Evolutionary conservation across 2,113 vertebrate genomes (phyloP).

Genomic region (Hystrix cristata): DNA sequence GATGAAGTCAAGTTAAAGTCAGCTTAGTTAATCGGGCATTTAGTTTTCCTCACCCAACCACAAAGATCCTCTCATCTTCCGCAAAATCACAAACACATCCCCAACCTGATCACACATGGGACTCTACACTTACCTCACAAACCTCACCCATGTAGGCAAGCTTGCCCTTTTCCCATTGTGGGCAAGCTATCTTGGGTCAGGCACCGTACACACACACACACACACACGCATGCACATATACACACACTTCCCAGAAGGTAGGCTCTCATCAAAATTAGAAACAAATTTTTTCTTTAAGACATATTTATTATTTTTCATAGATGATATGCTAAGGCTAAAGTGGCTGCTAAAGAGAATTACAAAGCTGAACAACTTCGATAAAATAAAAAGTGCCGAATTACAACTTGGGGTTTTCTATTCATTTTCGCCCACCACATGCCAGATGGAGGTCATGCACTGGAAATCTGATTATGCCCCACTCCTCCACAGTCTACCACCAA

Average conservation of each 20-base stretch:
- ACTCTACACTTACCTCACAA: neutral
- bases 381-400: neutral
- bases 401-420: neutral
- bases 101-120: no score
- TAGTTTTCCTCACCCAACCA: constrained; percentile 6
- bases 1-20: neutral
- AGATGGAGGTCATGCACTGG: neutral
- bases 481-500: neutral
- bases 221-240: no score
- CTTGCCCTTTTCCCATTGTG: neutral
- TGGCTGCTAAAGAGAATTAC: neutral
- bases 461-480: neutral
- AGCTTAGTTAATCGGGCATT: neutral
- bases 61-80: neutral
- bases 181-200: neutral
- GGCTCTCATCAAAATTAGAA: neutral
- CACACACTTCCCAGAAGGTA: neutral
- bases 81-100: neutral
- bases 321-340: neutral
- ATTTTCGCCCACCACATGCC: neutral
- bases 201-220: neutral
- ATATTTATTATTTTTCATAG: neutral
- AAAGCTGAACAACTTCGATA: neutral
- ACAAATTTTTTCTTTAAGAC: constrained; percentile 20
- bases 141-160: neutral